These are phyloP conservation scores for Euura saliciscinereae DNA, from an alignment of 1,140 invertebrate species.

Conservation along the genomic window DNA sequence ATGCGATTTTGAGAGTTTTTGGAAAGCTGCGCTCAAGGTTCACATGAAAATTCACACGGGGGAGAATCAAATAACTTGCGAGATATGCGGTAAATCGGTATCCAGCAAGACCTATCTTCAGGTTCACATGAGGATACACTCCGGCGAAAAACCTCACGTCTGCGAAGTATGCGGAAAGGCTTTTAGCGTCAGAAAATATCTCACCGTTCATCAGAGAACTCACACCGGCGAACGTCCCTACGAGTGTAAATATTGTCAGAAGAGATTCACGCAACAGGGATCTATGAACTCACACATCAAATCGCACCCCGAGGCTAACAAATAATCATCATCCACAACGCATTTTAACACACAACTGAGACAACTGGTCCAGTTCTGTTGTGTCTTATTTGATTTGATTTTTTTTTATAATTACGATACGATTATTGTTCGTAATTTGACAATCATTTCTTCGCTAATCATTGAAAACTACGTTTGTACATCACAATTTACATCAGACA, in stretches of 20 bases:
- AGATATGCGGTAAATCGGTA: conserved; percentile 54
- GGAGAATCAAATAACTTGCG: conserved; percentile 61
- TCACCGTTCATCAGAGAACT: conserved; percentile 68
- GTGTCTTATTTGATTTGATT: no score
- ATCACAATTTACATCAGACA: no score
- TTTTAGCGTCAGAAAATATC: conserved; percentile 67
- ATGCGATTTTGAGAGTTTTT: conserved; percentile 6
- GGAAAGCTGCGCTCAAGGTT: conserved; percentile 34
- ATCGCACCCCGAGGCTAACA: conserved; percentile 34
- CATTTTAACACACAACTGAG: no score
- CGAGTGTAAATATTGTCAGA: conserved; percentile 67
- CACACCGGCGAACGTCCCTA: conserved; percentile 65
- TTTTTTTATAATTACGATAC: no score
- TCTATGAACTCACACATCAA: conserved; percentile 49
- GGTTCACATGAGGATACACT: conserved; percentile 66
- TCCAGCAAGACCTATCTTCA: conserved; percentile 57
- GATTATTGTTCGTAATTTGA: no score
- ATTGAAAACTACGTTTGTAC: no score
- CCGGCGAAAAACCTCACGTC: conserved; percentile 59
- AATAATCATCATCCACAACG: background rate
- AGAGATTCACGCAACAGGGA: conserved; percentile 66
- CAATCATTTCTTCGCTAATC: no score
- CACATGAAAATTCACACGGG: conserved; percentile 64
- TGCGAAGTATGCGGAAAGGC: conserved; percentile 61
- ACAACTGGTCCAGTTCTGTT: no score